Percentiles rank a stretch among this genome's conserved stretches.
Evolutionary conservation across 2,113 vertebrate genomes (phyloP).

Genomic region (Alligator sinensis): DNA sequence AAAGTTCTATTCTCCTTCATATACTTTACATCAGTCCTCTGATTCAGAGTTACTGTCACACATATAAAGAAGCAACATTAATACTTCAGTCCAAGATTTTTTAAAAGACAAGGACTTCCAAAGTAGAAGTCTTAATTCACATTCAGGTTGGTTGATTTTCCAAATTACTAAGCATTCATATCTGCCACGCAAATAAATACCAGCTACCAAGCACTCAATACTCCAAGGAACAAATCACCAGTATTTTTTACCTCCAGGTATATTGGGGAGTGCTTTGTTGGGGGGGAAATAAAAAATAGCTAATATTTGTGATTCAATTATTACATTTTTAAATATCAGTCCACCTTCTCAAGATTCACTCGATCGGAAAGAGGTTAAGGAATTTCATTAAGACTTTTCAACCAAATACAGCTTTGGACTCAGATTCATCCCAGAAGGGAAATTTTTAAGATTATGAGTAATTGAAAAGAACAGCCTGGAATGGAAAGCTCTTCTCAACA

Average conservation of each 20-base stretch:
- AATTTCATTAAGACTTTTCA: neutral
- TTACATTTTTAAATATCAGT: neutral
- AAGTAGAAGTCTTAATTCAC: neutral
- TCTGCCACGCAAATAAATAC: neutral
- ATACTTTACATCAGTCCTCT: neutral
- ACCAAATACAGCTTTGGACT: neutral
- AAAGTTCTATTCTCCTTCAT: neutral
- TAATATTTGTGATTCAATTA: neutral
- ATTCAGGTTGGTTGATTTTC: neutral
- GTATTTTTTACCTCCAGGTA: neutral
- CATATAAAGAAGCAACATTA: neutral
- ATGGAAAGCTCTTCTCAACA: neutral
- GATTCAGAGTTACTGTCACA: neutral
- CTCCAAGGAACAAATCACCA: fast-evolving
- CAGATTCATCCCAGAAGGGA: neutral
- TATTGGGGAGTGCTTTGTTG: too few species aligned
- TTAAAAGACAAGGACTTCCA: neutral
- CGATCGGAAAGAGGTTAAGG: neutral
- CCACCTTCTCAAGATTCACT: neutral
- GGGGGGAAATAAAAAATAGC: neutral
- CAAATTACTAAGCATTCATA: neutral
- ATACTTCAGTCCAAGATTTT: neutral
- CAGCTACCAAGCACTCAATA: neutral
- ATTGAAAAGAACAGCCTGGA: constrained; percentile 29
- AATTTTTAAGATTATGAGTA: constrained; percentile 35